A percentile compares a stretch with the other conserved stretches of the same genome.
Conservation (phyloP, 1,140 invertebrate species). For the Tigriopus japonicus region DNA sequence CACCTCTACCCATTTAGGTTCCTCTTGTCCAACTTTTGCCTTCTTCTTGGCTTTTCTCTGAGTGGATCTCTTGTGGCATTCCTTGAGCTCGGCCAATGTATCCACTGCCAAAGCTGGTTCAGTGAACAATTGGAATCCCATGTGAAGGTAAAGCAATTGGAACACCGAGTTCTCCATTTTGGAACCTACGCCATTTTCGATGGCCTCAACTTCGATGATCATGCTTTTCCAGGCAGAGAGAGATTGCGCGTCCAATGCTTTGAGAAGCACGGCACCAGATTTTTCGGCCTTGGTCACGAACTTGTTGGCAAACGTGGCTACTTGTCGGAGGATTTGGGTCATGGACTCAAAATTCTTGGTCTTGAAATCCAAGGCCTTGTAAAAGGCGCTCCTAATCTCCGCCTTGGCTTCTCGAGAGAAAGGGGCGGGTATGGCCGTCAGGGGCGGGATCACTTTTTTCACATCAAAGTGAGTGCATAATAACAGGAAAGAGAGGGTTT, state of each 20-base stretch:
- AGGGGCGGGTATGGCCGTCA: slow-evolving; percentile 36
- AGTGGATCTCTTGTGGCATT: slow-evolving; percentile 41
- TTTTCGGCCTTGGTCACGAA: slow-evolving; percentile 28
- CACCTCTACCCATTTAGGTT: slow-evolving; percentile 56
- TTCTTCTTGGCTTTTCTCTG: slow-evolving; percentile 26
- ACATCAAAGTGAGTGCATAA: slow-evolving; percentile 40
- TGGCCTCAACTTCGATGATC: slow-evolving; percentile 27
- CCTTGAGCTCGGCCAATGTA: slow-evolving; percentile 33
- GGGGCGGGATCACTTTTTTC: slow-evolving; percentile 28
- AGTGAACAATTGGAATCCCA: slow-evolving; percentile 47
- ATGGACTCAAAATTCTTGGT: slow-evolving; percentile 15
- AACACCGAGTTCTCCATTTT: slow-evolving; percentile 23
- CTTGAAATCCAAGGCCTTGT: slow-evolving; percentile 16
- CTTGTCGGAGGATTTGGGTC: slow-evolving; percentile 10
- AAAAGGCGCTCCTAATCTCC: slow-evolving; percentile 14
- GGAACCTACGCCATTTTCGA: slow-evolving; percentile 25
- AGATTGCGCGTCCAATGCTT: slow-evolving; percentile 26
- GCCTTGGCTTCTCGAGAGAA: slow-evolving; percentile 16
- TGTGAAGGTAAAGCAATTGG: slow-evolving; percentile 39
- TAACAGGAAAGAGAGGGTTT: slow-evolving; percentile 41
- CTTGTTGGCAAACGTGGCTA: slow-evolving; percentile 28
- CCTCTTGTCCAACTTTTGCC: slow-evolving; percentile 25
- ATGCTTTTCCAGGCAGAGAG: slow-evolving; percentile 34
- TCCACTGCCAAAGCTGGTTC: slow-evolving; percentile 42
- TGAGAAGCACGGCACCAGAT: not conserved